A percentile compares a stretch with the other conserved stretches of the same genome.
Evolutionary conservation across 2,797 vertebrate species (phyloP).

Genomic region (Phrynocephalus guinanensis): DNA sequence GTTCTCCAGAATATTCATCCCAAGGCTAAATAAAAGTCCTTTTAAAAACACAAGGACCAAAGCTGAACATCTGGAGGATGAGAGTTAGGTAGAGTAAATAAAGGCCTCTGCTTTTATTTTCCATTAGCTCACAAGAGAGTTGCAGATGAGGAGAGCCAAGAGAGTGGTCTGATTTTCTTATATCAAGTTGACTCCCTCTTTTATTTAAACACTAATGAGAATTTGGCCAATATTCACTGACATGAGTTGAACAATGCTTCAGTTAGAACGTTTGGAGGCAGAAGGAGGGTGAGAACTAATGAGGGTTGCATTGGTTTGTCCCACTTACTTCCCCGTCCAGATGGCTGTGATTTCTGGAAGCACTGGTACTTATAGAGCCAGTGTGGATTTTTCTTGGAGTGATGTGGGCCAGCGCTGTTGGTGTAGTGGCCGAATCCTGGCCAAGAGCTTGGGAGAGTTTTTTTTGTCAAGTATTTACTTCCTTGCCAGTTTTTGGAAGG

Average conservation of each 20-base stretch:
- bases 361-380: neutral
- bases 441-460: neutral
- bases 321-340: neutral
- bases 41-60: slow-evolving; percentile 61
- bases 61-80: slow-evolving; percentile 69
- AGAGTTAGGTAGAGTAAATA: slow-evolving; percentile 63
- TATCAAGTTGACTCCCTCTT: slow-evolving; percentile 66
- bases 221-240: slow-evolving; percentile 67
- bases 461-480: no score
- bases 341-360: neutral
- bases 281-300: neutral
- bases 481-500: no score
- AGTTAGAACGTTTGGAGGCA: neutral
- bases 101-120: slow-evolving; percentile 56
- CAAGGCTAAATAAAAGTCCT: slow-evolving; percentile 18
- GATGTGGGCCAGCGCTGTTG: neutral
- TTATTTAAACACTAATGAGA: slow-evolving; percentile 59
- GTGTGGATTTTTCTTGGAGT: neutral
- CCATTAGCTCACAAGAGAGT: slow-evolving; percentile 62
- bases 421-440: neutral
- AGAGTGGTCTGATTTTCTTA: slow-evolving; percentile 60
- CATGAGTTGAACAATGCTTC: neutral
- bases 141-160: slow-evolving; percentile 66
- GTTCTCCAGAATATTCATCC: slow-evolving; percentile 36
- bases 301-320: slow-evolving; percentile 9